Conservation (phyloP, 2,797 vertebrate species). For the Euthynnus affinis region DNA sequence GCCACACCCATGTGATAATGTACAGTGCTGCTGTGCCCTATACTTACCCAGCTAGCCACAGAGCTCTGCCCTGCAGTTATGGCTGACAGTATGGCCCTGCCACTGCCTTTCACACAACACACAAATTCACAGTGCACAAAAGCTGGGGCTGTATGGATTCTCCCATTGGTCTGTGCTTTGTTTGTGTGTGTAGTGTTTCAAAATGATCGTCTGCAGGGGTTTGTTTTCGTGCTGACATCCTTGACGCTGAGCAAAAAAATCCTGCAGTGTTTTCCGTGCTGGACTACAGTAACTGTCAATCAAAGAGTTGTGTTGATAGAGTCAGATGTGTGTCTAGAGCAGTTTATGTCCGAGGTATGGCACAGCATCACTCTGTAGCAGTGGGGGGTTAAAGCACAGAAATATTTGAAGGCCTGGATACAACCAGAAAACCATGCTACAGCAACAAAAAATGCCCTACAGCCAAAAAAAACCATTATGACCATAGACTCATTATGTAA, state of each 20-base stretch:
- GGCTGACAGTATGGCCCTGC: slow-evolving; percentile 54
- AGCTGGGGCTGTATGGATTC: slow-evolving; percentile 2
- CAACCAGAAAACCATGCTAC: background rate
- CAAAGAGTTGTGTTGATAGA: slow-evolving; percentile 25
- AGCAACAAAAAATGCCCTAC: background rate
- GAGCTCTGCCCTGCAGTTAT: slow-evolving; percentile 82
- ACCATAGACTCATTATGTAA: background rate
- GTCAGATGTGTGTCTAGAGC: background rate
- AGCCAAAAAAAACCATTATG: background rate
- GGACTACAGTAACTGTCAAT: slow-evolving; percentile 11
- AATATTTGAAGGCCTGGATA: background rate
- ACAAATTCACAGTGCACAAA: slow-evolving; percentile 26
- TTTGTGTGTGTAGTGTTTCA: slow-evolving; percentile 38
- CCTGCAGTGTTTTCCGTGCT: slow-evolving; percentile 24
- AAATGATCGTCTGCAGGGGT: slow-evolving; percentile 5
- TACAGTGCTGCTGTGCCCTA: slow-evolving; percentile 73
- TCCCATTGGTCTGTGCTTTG: slow-evolving; percentile 41
- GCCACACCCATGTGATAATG: slow-evolving; percentile 82
- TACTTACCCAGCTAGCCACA: slow-evolving; percentile 83
- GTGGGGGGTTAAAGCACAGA: background rate
- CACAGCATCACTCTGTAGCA: background rate
- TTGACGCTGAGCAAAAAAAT: slow-evolving; percentile 29
- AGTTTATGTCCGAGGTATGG: background rate
- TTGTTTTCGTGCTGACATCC: slow-evolving; percentile 38
- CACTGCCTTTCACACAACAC: slow-evolving; percentile 68